Conservation (phyloP, 2,888 invertebrate genomes). For the Eutolmus rufibarbis region DNA sequence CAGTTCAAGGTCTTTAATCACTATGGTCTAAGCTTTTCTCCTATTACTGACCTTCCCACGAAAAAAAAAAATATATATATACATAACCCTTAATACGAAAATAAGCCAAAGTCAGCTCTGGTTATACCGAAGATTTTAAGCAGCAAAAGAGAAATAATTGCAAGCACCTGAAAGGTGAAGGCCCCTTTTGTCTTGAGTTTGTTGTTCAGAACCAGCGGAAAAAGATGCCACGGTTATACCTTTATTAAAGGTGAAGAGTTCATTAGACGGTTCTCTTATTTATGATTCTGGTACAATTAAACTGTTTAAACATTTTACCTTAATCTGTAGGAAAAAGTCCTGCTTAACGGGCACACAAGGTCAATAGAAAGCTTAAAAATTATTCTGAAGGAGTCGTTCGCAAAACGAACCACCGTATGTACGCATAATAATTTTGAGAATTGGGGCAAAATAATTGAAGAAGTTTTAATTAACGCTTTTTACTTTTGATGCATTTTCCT, state of each 20-base stretch:
- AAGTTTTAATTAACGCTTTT: not conserved
- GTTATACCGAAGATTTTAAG: not conserved
- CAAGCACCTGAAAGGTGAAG: not conserved
- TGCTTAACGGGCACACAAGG: not conserved
- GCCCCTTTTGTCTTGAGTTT: not conserved
- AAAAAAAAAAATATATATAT: not conserved
- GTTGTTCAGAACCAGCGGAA: not conserved
- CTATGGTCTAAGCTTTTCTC: not conserved
- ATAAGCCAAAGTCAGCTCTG: not conserved
- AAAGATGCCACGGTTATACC: not conserved
- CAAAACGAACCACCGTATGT: not conserved
- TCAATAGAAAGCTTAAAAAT: not conserved
- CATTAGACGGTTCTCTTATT: not conserved
- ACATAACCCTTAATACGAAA: not conserved
- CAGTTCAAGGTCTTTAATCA: not conserved
- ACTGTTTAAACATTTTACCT: not conserved
- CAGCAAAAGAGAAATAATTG: not conserved
- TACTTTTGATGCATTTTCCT: not conserved
- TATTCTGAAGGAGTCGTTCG: not conserved
- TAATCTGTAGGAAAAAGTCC: not conserved
- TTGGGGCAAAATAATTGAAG: not conserved
- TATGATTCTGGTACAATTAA: not conserved
- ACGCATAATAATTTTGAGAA: not conserved
- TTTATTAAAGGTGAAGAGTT: not conserved
- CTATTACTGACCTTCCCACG: not conserved